Conservation (phyloP, 2,888 invertebrate genomes). For the Drosophila ochracea region DNA sequence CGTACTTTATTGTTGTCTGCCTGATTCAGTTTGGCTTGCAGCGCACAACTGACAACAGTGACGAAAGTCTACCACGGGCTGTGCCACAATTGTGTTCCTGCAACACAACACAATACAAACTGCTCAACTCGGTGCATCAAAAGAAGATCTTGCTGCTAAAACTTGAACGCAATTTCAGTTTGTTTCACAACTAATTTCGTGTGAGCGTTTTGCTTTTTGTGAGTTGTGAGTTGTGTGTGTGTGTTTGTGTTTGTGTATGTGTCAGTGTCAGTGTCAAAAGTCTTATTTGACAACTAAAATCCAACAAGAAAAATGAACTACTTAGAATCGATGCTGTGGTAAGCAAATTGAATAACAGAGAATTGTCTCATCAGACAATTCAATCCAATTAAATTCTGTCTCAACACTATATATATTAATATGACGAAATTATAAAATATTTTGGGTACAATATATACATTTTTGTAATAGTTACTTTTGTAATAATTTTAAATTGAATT, state of each 20-base stretch:
- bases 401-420: background rate
- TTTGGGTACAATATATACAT: no score
- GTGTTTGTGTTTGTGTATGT: conserved; percentile 7
- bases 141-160: conserved; percentile 38
- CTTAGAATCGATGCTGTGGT: conserved; percentile 81
- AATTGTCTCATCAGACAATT: background rate
- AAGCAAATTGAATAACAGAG: conserved; percentile 41
- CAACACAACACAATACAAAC: conserved; percentile 28
- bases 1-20: conserved; percentile 36
- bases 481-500: background rate
- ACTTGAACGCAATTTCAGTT: conserved; percentile 52
- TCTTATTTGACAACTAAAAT: conserved; percentile 7
- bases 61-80: conserved; percentile 43
- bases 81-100: conserved; percentile 24
- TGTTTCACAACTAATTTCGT: conserved; percentile 46
- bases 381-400: conserved; percentile 27
- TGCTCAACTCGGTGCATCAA: conserved; percentile 21
- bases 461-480: no score
- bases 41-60: conserved; percentile 72
- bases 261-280: conserved; percentile 14
- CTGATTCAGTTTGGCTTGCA: conserved; percentile 69
- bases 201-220: conserved; percentile 5
- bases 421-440: background rate
- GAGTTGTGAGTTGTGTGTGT: background rate
- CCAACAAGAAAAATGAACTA: conserved; percentile 71